phyloP scores from a whole-genome alignment of 1,140 invertebrate genomes.

The Lordiphosa mommai region DNA sequence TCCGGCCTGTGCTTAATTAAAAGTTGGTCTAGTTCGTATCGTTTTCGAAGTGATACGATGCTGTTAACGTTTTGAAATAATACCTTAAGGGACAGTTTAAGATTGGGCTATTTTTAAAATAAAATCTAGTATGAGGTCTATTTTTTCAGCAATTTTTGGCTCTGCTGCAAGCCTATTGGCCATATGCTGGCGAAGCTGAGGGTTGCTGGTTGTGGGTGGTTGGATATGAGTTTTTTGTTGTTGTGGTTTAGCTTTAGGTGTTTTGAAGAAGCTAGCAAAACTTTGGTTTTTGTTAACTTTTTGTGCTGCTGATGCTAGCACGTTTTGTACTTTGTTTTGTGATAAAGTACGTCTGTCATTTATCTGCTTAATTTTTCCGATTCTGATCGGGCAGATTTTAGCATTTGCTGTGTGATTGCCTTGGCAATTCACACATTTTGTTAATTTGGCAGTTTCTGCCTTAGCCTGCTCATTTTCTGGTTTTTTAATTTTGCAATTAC shows the following conservation, averaged over 20 bases:
- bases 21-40: background rate
- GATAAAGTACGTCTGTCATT: background rate
- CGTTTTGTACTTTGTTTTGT: background rate
- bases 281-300: background rate
- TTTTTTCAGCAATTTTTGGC: background rate
- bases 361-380: background rate
- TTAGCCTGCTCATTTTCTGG: background rate
- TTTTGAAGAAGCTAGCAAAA: background rate
- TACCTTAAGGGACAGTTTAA: background rate
- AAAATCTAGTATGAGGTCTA: background rate
- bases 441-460: background rate
- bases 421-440: background rate
- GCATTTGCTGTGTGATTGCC: background rate
- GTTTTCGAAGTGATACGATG: background rate
- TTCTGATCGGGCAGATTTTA: background rate
- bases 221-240: background rate
- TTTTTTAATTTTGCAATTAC: background rate
- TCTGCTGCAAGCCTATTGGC: background rate
- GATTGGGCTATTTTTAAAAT: background rate
- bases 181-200: background rate
- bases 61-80: background rate
- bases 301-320: background rate
- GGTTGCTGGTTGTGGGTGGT: background rate
- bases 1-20: constrained; percentile 6
- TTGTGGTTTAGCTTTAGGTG: background rate